Evolutionary conservation across 2,113 vertebrate species (phyloP).

Genomic region (Saguinus midas): DNA sequence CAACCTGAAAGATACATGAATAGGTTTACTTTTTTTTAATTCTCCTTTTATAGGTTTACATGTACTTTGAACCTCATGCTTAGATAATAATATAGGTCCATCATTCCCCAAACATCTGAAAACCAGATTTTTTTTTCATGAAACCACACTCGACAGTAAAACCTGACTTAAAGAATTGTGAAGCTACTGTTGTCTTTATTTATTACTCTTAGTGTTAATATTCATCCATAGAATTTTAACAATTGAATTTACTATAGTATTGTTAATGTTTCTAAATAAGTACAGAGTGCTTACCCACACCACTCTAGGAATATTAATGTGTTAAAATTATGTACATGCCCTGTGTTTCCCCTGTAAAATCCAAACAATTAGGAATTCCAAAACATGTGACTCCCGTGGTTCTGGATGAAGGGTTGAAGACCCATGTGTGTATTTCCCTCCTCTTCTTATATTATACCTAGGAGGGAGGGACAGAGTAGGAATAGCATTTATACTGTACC

Average conservation of each 20-base stretch:
- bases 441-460: background rate
- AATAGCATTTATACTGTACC: background rate
- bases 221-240: background rate
- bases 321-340: background rate
- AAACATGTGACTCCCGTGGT: background rate
- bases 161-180: background rate
- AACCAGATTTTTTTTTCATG: background rate
- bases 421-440: background rate
- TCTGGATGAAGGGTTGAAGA: background rate
- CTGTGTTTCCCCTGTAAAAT: background rate
- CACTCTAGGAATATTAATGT: background rate
- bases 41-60: background rate
- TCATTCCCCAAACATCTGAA: background rate
- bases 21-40: background rate
- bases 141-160: background rate
- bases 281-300: background rate
- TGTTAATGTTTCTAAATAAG: constrained; percentile 6
- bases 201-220: background rate
- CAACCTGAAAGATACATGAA: background rate
- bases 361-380: background rate
- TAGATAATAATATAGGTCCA: background rate
- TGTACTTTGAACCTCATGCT: background rate
- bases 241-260: background rate
- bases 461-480: background rate
- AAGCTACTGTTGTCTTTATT: background rate